Conservation (phyloP, 1,140 invertebrate genomes). For the Drosophila tsacasi region DNA sequence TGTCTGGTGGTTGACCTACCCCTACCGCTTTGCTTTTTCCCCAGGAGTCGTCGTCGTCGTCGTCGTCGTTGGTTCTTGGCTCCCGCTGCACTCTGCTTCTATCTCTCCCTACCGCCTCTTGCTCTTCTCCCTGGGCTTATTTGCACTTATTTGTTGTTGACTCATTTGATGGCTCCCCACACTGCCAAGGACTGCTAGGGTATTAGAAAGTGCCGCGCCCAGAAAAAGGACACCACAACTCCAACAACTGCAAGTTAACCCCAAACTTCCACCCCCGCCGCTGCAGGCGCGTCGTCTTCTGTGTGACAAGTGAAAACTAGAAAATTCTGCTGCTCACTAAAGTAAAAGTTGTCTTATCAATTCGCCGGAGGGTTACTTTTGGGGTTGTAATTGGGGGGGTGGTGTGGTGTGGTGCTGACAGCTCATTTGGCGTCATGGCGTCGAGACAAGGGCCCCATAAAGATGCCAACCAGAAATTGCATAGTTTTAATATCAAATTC, state of each 20-base stretch:
- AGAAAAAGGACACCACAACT: conserved; percentile 4
- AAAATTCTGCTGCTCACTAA: conserved; percentile 52
- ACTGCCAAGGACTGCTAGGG: conserved; percentile 17
- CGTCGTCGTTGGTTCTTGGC: conserved; percentile 10
- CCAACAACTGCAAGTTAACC: neutral
- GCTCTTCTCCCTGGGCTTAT: conserved; percentile 44
- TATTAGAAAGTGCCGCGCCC: conserved; percentile 57
- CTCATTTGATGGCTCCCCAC: conserved; percentile 48
- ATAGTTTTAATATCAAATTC: conserved; percentile 26
- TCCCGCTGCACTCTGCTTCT: conserved; percentile 35
- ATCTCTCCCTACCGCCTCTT: conserved; percentile 1
- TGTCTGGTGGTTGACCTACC: conserved; percentile 84
- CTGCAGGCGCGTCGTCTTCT: conserved; percentile 5
- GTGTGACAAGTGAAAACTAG: conserved; percentile 79
- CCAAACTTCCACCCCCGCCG: conserved; percentile 3
- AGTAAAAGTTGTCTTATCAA: conserved; percentile 76
- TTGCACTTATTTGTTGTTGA: conserved; percentile 64
- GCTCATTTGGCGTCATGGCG: conserved; percentile 39
- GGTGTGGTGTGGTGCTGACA: neutral
- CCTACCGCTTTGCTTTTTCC: conserved; percentile 60
- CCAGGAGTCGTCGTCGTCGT: conserved; percentile 27
- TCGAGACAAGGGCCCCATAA: conserved; percentile 32
- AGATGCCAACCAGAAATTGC: conserved; percentile 32
- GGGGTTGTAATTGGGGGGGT: neutral
- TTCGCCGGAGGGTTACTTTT: neutral